Percentiles rank a stretch among this genome's conserved stretches.
Conservation (phyloP, 2,888 invertebrate genomes). For the Tipula helvola region DNA sequence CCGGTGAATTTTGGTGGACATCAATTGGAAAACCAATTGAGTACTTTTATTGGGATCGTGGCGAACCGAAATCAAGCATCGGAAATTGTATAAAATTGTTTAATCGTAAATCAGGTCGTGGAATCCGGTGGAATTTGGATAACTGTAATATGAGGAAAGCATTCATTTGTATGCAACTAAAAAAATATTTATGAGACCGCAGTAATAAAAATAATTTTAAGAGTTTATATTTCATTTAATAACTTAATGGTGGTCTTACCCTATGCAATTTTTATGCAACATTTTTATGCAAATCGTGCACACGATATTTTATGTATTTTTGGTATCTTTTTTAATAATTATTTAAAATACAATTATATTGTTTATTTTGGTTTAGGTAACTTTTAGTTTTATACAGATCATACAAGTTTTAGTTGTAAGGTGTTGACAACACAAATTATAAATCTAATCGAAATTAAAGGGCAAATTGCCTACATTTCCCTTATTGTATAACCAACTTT, state of each 20-base stretch:
- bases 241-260: neutral
- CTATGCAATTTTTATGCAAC: too few relatives aligned
- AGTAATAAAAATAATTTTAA: neutral
- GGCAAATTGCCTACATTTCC: too few relatives aligned
- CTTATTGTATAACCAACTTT: too few relatives aligned
- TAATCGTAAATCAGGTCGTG: neutral
- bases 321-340: too few relatives aligned
- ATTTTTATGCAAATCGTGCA: too few relatives aligned
- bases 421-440: too few relatives aligned
- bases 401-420: too few relatives aligned
- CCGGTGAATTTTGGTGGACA: neutral
- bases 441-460: too few relatives aligned
- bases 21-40: conserved; percentile 4
- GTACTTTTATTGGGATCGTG: neutral
- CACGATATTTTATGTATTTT: too few relatives aligned
- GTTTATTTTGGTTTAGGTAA: too few relatives aligned
- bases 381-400: too few relatives aligned
- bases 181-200: neutral
- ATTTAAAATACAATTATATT: too few relatives aligned
- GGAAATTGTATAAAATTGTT: neutral
- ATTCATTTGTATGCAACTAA: neutral
- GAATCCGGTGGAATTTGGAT: neutral
- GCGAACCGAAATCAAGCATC: neutral
- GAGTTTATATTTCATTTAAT: neutral
- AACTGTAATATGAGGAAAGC: neutral